Evolutionary conservation across 2,113 vertebrate species (phyloP).

Genomic region (Leucoraja erinaceus): DNA sequence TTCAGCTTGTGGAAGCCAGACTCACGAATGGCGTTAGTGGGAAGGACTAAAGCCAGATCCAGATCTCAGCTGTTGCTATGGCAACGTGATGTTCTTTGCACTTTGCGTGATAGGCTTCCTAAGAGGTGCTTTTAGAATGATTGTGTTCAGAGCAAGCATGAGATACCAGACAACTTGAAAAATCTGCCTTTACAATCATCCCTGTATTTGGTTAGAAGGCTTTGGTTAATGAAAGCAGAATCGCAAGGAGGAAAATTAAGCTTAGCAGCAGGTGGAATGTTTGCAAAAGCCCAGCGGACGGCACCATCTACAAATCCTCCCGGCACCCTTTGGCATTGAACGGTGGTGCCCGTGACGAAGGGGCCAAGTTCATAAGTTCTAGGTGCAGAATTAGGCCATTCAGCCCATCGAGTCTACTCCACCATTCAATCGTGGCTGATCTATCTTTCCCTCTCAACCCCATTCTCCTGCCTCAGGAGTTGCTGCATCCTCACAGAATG

Average conservation of each 20-base stretch:
- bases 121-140: neutral
- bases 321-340: neutral
- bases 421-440: too few relatives aligned
- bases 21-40: neutral
- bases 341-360: neutral
- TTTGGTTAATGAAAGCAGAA: conserved; percentile 24
- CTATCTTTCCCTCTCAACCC: too few relatives aligned
- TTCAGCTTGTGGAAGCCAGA: neutral
- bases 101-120: neutral
- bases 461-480: too few relatives aligned
- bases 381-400: too few relatives aligned
- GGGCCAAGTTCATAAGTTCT: too few relatives aligned
- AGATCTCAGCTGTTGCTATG: neutral
- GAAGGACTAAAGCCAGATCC: neutral
- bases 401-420: too few relatives aligned
- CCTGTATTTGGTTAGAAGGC: neutral
- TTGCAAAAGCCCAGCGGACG: neutral
- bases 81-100: neutral
- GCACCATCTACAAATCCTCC: neutral
- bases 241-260: conserved; percentile 31
- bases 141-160: neutral
- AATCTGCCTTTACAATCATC: neutral
- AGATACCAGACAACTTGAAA: neutral
- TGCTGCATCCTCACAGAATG: too few relatives aligned
- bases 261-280: neutral